Percentiles rank a stretch among this genome's conserved stretches.
Conservation (phyloP, 92 coral and sea anemone genomes). For the Palythoa caribaeorum region DNA sequence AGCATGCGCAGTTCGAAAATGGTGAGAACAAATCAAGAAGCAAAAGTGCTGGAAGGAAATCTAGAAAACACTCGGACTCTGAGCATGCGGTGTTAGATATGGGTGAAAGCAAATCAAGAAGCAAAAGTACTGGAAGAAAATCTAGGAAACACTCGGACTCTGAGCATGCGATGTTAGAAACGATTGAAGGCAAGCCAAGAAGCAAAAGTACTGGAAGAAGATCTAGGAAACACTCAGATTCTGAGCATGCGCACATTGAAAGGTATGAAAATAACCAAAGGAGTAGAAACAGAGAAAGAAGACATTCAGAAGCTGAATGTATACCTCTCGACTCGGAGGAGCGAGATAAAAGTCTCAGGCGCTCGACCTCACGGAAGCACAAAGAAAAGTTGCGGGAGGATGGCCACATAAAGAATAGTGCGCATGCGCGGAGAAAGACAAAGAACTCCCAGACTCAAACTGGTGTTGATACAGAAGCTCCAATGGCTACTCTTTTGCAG, state of each 20-base stretch:
- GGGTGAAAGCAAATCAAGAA: background rate
- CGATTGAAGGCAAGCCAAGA: background rate
- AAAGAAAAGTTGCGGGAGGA: conserved; percentile 16
- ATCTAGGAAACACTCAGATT: background rate
- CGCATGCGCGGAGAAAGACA: conserved; percentile 17
- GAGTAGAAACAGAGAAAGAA: conserved; percentile 4
- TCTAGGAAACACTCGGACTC: conserved; percentile 23
- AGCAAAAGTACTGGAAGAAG: conserved; percentile 10
- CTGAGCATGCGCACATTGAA: conserved; percentile 29
- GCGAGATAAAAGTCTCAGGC: background rate
- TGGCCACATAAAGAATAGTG: background rate
- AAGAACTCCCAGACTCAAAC: conserved; percentile 32
- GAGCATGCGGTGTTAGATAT: conserved; percentile 20
- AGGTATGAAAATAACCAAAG: background rate
- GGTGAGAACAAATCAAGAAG: background rate
- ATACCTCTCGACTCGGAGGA: background rate
- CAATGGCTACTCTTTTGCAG: conserved; percentile 28
- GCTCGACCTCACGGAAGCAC: conserved; percentile 21
- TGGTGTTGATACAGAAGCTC: conserved; percentile 24
- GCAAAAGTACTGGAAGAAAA: conserved; percentile 10
- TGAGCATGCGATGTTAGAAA: conserved; percentile 23
- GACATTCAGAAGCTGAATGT: background rate
- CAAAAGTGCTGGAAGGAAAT: conserved; percentile 6
- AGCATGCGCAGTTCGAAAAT: conserved; percentile 16
- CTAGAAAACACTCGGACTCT: conserved; percentile 13